phyloP scores from a whole-genome alignment of 1,140 invertebrate species.

The Drosophila nasuta region DNA sequence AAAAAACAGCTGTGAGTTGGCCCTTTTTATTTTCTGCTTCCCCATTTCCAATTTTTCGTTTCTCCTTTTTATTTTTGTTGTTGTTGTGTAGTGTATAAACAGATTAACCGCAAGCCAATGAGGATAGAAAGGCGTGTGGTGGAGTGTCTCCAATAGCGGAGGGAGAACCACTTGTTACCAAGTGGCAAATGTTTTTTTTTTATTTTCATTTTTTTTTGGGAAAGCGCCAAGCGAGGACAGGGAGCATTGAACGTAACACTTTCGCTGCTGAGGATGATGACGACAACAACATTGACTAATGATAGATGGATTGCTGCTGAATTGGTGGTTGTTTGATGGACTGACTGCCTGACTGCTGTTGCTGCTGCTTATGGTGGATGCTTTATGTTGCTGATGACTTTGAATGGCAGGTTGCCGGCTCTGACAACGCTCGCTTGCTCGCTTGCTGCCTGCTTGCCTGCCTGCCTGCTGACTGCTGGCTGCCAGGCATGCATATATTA shows the following conservation, averaged over 20 bases:
- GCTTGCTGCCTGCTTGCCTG: not conserved
- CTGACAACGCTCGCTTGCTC: not conserved
- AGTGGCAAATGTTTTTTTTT: slow-evolving; percentile 39
- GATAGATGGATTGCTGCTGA: slow-evolving; percentile 65
- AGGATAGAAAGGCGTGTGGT: not conserved
- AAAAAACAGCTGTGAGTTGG: slow-evolving; percentile 30
- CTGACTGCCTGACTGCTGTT: slow-evolving; percentile 22
- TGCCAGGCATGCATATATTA: slow-evolving; percentile 65
- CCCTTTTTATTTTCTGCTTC: not conserved
- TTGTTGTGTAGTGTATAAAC: slow-evolving; percentile 42
- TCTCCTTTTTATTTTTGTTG: slow-evolving; percentile 24
- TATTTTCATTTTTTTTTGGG: slow-evolving; percentile 40
- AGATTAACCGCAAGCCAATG: slow-evolving; percentile 50
- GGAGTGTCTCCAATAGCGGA: slow-evolving; percentile 19
- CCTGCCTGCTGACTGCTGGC: not conserved
- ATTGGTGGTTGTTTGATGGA: slow-evolving; percentile 52
- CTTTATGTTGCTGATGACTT: slow-evolving; percentile 63
- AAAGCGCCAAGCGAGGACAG: slow-evolving; percentile 65
- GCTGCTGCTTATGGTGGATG: slow-evolving; percentile 52
- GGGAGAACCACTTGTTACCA: slow-evolving; percentile 75
- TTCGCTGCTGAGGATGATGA: slow-evolving; percentile 58
- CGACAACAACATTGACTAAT: slow-evolving; percentile 69
- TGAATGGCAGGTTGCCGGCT: slow-evolving; percentile 75
- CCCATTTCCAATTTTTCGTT: slow-evolving; percentile 1
- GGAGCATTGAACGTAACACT: slow-evolving; percentile 82